Percentiles rank a stretch among this genome's conserved stretches.
phyloP scores from a whole-genome alignment of 2,888 invertebrate species.

The Dynastes hyllus region DNA sequence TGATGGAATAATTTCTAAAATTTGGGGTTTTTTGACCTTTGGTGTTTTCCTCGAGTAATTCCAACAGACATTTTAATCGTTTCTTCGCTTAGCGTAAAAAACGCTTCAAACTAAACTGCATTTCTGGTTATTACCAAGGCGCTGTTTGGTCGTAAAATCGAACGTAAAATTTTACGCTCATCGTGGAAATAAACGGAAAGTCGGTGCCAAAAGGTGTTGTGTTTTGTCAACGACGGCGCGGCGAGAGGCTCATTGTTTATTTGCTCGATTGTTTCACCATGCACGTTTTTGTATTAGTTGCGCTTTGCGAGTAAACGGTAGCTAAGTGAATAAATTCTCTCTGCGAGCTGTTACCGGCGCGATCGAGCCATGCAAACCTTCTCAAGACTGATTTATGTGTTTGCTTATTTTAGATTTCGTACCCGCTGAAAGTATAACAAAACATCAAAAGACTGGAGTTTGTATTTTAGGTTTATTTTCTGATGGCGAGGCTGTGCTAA shows the following conservation, averaged over 20 bases:
- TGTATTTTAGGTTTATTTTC: constrained; percentile 12
- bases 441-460: background rate
- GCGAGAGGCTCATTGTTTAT: constrained; percentile 15
- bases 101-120: background rate
- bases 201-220: background rate
- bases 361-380: constrained; percentile 20
- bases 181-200: constrained; percentile 9
- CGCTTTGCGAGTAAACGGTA: background rate
- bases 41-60: background rate
- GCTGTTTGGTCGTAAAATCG: constrained; percentile 13
- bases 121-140: background rate
- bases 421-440: constrained; percentile 11
- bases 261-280: background rate
- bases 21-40: background rate
- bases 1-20: background rate
- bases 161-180: constrained; percentile 18
- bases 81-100: background rate
- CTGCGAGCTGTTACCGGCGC: background rate
- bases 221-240: background rate
- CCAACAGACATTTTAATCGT: background rate
- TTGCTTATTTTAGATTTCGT: constrained; percentile 32
- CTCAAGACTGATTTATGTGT: constrained; percentile 28
- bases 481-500: background rate
- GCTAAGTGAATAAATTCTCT: background rate
- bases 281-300: background rate